These are phyloP conservation scores for Actias luna DNA, from an alignment of 2,888 invertebrate genomes.

Conservation along the genomic window DNA sequence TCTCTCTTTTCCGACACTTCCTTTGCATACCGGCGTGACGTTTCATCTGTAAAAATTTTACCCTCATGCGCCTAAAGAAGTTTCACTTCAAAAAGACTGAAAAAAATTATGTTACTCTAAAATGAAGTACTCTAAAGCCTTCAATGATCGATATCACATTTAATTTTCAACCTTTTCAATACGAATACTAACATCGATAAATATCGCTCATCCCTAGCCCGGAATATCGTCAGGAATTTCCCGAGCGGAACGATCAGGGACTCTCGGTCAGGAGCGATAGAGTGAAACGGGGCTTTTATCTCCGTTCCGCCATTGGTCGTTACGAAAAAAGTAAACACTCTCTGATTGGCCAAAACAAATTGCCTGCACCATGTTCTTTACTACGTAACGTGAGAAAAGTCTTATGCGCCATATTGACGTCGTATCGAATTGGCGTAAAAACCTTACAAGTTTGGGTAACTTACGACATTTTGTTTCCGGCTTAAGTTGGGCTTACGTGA, in stretches of 20 bases:
- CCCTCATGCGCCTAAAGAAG: too few species aligned
- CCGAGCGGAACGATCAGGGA: constrained; percentile 54
- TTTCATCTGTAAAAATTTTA: too few species aligned
- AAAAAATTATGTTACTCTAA: too few species aligned
- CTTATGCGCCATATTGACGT: constrained; percentile 45
- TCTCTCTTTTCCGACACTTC: too few species aligned
- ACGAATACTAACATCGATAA: too few species aligned
- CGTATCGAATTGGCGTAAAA: constrained; percentile 41
- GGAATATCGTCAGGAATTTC: constrained; percentile 64
- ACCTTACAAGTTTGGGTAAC: constrained; percentile 19
- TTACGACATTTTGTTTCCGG: constrained; percentile 36
- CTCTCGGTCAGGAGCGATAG: constrained; percentile 50
- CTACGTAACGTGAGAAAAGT: constrained; percentile 56
- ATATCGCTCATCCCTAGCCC: too few species aligned
- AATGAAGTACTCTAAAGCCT: too few species aligned
- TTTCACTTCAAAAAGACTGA: too few species aligned
- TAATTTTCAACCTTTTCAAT: too few species aligned
- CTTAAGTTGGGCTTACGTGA: constrained; percentile 28
- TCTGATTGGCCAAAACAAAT: constrained; percentile 82
- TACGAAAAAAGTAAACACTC: constrained; percentile 70
- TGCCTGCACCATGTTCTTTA: constrained; percentile 75
- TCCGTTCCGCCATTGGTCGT: constrained; percentile 76
- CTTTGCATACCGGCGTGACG: too few species aligned
- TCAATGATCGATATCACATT: too few species aligned
- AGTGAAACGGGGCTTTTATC: constrained; percentile 70